phyloP scores from a whole-genome alignment of 2,113 vertebrate genomes.

The human (Homo sapiens) region DNA sequence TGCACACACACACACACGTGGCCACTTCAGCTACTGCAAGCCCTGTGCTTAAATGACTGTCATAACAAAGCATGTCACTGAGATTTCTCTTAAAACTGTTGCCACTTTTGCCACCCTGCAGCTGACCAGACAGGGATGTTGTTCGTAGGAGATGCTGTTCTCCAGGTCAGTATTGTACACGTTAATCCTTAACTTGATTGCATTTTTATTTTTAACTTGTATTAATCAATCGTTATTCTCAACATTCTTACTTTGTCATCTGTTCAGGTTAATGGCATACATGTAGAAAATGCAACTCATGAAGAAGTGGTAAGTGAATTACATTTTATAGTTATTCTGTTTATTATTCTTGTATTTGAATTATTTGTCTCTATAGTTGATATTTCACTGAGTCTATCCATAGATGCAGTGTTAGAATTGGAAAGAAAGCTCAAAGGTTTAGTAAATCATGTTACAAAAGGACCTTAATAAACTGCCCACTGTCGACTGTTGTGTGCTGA shows the following conservation, averaged over 20 bases:
- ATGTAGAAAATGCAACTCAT: constrained; percentile 92
- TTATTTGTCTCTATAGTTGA: background rate
- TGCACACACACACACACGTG: background rate
- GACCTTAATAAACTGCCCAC: background rate
- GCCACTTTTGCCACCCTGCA: constrained; percentile 84
- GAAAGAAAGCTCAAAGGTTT: too few species aligned
- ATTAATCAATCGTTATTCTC: background rate
- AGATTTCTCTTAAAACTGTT: constrained; percentile 85
- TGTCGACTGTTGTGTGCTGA: background rate
- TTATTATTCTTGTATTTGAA: background rate
- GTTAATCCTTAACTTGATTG: background rate
- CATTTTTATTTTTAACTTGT: constrained; percentile 37
- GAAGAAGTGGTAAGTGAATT: constrained; percentile 95
- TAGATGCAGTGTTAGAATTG: background rate
- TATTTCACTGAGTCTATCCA: background rate
- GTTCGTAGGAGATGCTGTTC: constrained; percentile 94
- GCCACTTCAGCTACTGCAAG: constrained; percentile 15
- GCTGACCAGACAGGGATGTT: constrained; percentile 95
- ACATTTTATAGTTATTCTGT: background rate
- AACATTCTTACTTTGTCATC: constrained; percentile 48
- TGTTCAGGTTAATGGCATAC: constrained; percentile 95
- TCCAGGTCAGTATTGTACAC: constrained; percentile 89
- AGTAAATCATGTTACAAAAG: background rate
- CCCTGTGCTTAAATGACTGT: constrained; percentile 24
- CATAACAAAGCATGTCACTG: constrained; percentile 56